phyloP scores from a whole-genome alignment of 2,113 vertebrate species.

The Mungos mungo region DNA sequence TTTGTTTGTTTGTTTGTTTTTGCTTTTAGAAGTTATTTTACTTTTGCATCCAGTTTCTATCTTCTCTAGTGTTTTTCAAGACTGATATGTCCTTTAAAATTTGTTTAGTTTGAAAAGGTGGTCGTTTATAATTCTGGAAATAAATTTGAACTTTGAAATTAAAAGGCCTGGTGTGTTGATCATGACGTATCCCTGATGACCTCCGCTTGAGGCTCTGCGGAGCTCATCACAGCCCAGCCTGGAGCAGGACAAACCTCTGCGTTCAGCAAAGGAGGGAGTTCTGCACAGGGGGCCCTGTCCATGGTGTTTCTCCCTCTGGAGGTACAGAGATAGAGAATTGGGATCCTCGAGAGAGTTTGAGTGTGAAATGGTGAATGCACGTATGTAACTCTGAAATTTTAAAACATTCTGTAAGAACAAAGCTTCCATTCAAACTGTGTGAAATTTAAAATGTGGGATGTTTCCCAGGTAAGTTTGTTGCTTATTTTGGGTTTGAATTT shows the following conservation, averaged over 20 bases:
- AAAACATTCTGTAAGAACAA: neutral
- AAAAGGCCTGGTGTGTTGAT: neutral
- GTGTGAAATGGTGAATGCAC: neutral
- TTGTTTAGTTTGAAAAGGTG: neutral
- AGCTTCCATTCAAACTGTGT: neutral
- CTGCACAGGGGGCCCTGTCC: neutral
- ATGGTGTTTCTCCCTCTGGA: neutral
- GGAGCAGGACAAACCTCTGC: neutral
- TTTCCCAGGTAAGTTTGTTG: neutral
- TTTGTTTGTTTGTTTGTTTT: neutral
- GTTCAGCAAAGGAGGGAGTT: neutral
- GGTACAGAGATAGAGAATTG: neutral
- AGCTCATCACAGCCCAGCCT: too few species aligned
- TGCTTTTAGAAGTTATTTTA: neutral
- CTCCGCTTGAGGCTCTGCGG: neutral
- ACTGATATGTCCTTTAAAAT: neutral
- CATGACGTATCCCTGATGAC: neutral
- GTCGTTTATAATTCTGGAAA: conserved; percentile 1
- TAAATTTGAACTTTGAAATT: conserved; percentile 30
- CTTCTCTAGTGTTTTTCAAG: neutral
- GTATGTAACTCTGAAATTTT: neutral
- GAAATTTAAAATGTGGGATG: neutral
- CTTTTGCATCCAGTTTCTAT: neutral
- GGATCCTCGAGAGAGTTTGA: neutral
- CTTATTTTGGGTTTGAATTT: neutral